These are phyloP conservation scores for Meta bourneti DNA, from an alignment of 2,888 invertebrate genomes.

Conservation along the genomic window DNA sequence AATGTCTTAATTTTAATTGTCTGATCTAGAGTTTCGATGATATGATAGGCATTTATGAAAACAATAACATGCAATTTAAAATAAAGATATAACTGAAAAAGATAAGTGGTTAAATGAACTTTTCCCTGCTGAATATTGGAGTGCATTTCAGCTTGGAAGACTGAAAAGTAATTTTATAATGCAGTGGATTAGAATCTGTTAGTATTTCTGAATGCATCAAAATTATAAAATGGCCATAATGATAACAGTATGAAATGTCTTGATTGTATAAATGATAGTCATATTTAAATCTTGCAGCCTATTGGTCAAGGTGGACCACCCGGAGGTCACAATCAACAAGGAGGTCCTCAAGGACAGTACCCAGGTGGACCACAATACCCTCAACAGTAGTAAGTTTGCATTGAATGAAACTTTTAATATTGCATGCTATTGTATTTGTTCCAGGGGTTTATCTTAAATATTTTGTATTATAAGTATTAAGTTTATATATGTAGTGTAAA, in stretches of 20 bases:
- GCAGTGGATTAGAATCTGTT: not conserved
- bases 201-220: not conserved
- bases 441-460: not conserved
- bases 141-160: not conserved
- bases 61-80: too few relatives aligned
- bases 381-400: slow-evolving; percentile 66
- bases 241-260: not conserved
- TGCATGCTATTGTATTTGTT: not conserved
- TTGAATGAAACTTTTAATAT: not conserved
- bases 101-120: too few relatives aligned
- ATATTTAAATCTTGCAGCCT: slow-evolving; percentile 23
- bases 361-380: slow-evolving; percentile 68
- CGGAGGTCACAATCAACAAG: slow-evolving; percentile 57
- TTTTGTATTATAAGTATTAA: not conserved
- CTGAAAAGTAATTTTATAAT: not conserved
- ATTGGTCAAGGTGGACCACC: slow-evolving; percentile 73
- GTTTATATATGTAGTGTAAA: not conserved
- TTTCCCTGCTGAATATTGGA: not conserved
- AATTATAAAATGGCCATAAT: not conserved
- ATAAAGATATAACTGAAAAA: too few relatives aligned
- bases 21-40: too few relatives aligned
- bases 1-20: too few relatives aligned
- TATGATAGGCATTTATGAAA: too few relatives aligned
- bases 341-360: slow-evolving; percentile 70
- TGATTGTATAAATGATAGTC: not conserved